Percentiles rank a stretch among this genome's conserved stretches.
Evolutionary conservation across 2,113 vertebrate species (phyloP).

Genomic region (Caretta caretta): DNA sequence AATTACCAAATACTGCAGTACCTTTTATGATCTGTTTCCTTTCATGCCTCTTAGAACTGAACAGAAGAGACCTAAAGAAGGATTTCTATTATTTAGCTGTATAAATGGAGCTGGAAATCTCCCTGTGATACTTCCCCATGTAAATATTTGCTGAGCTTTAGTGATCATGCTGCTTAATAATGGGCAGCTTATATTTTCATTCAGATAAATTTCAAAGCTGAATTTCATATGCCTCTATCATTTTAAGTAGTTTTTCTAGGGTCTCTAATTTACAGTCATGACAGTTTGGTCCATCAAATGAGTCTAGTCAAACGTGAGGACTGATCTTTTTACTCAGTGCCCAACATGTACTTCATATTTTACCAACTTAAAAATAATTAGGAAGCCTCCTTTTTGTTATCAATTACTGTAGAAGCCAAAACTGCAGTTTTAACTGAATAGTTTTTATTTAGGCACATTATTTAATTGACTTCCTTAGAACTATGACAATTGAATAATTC

Average conservation of each 20-base stretch:
- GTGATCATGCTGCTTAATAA: background rate
- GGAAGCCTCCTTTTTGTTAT: background rate
- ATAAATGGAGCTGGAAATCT: constrained; percentile 14
- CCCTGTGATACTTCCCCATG: background rate
- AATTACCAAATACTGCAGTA: constrained; percentile 16
- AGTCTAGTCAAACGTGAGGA: background rate
- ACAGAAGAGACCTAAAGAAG: background rate
- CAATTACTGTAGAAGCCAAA: background rate
- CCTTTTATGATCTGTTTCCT: constrained; percentile 29
- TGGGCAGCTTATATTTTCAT: background rate
- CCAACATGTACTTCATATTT: background rate
- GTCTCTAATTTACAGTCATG: background rate
- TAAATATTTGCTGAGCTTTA: constrained; percentile 51
- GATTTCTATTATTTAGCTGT: constrained; percentile 5
- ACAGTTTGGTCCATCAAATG: background rate
- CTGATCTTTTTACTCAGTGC: background rate
- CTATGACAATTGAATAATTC: background rate
- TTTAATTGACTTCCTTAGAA: background rate
- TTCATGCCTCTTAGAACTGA: constrained; percentile 28
- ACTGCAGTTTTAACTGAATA: background rate
- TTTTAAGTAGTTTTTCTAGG: background rate
- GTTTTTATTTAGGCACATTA: background rate
- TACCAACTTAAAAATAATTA: background rate
- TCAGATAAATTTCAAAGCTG: background rate
- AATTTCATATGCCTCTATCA: background rate